phyloP scores from a whole-genome alignment of 2,113 vertebrate genomes.

The Nannospalax galili region DNA sequence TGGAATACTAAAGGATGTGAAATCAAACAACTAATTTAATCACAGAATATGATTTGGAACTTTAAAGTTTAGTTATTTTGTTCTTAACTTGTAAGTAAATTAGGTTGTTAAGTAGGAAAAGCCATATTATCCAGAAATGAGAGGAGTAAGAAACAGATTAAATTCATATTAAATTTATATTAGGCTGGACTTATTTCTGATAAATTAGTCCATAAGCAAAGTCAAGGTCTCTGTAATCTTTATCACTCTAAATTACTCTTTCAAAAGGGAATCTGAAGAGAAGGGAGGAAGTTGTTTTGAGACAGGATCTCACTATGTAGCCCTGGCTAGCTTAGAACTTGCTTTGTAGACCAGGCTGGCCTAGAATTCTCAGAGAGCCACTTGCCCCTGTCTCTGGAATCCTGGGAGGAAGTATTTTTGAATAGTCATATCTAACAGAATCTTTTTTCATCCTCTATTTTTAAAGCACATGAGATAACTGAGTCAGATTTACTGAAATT shows the following conservation, averaged over 20 bases:
- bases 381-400: too few relatives aligned
- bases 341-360: too few relatives aligned
- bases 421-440: conserved; percentile 12
- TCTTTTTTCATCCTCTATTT: not conserved
- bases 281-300: not conserved
- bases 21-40: too few relatives aligned
- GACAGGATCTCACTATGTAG: too few relatives aligned
- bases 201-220: not conserved
- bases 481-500: not conserved
- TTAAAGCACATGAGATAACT: conserved; percentile 6
- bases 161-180: conserved; percentile 18
- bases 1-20: not conserved
- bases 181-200: not conserved
- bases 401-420: not conserved
- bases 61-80: not conserved
- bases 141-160: not conserved
- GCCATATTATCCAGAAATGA: not conserved
- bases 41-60: not conserved
- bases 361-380: too few relatives aligned
- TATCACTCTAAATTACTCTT: not conserved
- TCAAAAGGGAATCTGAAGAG: not conserved
- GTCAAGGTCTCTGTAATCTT: not conserved
- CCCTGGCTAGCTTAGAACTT: too few relatives aligned
- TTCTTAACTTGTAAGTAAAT: conserved; percentile 17
- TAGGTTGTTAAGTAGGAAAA: not conserved